Evolutionary conservation across 2,113 vertebrate species (phyloP).

Genomic region (Alosa alosa): DNA sequence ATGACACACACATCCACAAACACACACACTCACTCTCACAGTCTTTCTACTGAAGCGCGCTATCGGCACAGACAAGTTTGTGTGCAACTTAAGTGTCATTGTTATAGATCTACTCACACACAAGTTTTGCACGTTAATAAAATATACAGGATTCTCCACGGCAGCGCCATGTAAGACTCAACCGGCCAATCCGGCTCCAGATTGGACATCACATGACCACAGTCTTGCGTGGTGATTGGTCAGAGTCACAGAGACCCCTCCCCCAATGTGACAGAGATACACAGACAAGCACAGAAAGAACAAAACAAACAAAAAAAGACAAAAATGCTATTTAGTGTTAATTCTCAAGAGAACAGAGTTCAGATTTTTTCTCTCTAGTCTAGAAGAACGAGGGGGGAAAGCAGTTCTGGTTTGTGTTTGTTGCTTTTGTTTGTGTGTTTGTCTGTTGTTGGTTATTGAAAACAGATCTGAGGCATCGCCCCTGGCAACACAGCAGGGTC

Average conservation of each 20-base stretch:
- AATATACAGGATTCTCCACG: slow-evolving; percentile 77
- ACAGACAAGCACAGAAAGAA: slow-evolving; percentile 54
- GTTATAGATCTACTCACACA: slow-evolving; percentile 64
- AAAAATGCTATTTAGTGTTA: slow-evolving; percentile 59
- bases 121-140: slow-evolving; percentile 66
- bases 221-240: slow-evolving; percentile 52
- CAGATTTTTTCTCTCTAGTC: slow-evolving; percentile 31
- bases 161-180: slow-evolving; percentile 49
- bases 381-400: background rate
- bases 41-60: slow-evolving; percentile 60
- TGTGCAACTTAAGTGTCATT: slow-evolving; percentile 66
- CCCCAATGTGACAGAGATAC: slow-evolving; percentile 52
- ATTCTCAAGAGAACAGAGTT: slow-evolving; percentile 48
- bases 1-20: slow-evolving; percentile 56
- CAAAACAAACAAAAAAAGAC: slow-evolving; percentile 50
- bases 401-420: slow-evolving; percentile 1
- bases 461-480: slow-evolving; percentile 23
- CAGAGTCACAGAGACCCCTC: slow-evolving; percentile 58
- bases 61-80: slow-evolving; percentile 55
- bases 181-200: slow-evolving; percentile 60
- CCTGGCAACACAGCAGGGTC: slow-evolving; percentile 9
- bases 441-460: slow-evolving; percentile 24
- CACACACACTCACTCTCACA: slow-evolving; percentile 44
- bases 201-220: slow-evolving; percentile 49
- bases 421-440: slow-evolving; percentile 13